Evolutionary conservation across 2,888 invertebrate genomes (phyloP), one percentile per base, ranked within the genome.

Genomic region (Ariolimax columbianus): DNA sequence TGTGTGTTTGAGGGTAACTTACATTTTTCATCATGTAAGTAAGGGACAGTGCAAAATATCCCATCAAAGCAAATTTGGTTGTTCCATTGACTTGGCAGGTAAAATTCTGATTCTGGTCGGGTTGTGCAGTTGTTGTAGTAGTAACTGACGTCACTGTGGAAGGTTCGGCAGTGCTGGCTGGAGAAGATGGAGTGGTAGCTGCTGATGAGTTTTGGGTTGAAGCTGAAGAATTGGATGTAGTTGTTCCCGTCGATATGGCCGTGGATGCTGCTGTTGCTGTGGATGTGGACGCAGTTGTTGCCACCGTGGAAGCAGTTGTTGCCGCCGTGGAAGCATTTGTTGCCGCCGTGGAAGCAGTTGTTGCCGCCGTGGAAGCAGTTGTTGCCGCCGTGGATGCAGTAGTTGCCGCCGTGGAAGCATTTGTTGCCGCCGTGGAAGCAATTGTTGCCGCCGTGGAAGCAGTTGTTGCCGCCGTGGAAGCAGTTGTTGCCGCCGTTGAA

Each of bases 221-320:
- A 36, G 19, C 40, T 19, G 51, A 9, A 30, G 75, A 0, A 26
- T n/a, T 30, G 26, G 77, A 68, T 59, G 68, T 33, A 43, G 77
- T 51, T 36, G 63, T 30, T 51, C 66, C 19, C 14, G n/a, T 33
- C 4, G 77, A 17, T 17, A 70, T 47, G 30, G 3, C 36, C 14
- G 47, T 30, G 40, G 81, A 14, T 38, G 43, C 55, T 26, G 38
- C 36, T 14, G 19, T 6, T 79, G 77, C 9, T 59, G 75, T 33
- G 11, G 83, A 51, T 36, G 63, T 30, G 17, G 81, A 36, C 4
- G n/a, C 17, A 17, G 47, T 47, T 66, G 81, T 26, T 40, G 47
- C 59, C 19, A 55, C 63, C 33, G 78, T 72, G 68, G 78, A n/a
- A 33, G 68, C 30, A 63, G 86, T 72, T 77, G 86, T 78, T 55